phyloP scores from a whole-genome alignment of 2,888 invertebrate genomes.

The Tinea trinotella region DNA sequence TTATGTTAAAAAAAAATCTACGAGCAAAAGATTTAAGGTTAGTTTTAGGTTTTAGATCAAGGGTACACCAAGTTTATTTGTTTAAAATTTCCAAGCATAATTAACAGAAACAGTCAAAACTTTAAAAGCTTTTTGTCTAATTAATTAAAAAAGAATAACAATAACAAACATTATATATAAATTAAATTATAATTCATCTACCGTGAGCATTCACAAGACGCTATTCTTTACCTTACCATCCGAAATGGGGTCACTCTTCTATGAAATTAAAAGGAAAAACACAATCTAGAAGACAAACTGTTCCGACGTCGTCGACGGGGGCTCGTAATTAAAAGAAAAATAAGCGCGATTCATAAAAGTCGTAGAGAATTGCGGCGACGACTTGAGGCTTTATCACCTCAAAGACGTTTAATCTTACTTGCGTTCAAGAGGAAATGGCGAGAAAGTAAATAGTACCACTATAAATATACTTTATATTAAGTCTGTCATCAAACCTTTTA shows the following conservation, averaged over 20 bases:
- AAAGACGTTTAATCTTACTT: constrained; percentile 14
- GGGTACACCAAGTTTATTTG: neutral
- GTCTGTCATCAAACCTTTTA: neutral
- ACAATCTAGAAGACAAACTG: constrained; percentile 33
- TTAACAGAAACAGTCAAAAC: neutral
- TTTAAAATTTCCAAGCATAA: neutral
- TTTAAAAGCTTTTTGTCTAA: neutral
- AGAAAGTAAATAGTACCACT: neutral
- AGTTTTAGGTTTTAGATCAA: neutral
- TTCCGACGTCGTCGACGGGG: constrained; percentile 40
- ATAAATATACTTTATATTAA: neutral
- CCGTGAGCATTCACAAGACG: neutral
- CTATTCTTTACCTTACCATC: neutral
- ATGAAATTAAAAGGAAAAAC: constrained; percentile 14
- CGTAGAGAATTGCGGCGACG: constrained; percentile 47
- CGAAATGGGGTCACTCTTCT: constrained; percentile 1
- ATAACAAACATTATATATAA: neutral
- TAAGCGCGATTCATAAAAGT: constrained; percentile 69
- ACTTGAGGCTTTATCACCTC: constrained; percentile 46
- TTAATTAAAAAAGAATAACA: neutral
- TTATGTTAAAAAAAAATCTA: too few species aligned
- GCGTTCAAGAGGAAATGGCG: neutral
- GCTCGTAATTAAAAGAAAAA: constrained; percentile 69
- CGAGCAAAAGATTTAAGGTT: neutral
- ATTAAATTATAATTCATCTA: neutral